These are phyloP conservation scores for Abrostola triplasia DNA, from an alignment of 2,888 invertebrate genomes.

Conservation along the genomic window DNA sequence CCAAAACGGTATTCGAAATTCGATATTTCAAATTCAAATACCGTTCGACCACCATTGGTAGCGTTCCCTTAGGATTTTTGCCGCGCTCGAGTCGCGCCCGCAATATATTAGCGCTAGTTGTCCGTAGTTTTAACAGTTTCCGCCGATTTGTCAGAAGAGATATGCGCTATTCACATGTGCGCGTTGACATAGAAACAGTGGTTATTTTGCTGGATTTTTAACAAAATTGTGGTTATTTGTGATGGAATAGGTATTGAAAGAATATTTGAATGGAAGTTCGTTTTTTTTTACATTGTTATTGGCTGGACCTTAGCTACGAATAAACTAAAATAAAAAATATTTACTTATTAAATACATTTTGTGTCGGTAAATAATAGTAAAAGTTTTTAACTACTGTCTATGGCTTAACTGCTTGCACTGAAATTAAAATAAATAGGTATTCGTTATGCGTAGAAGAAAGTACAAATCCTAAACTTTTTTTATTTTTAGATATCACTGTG, in stretches of 20 bases:
- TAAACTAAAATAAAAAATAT: no score
- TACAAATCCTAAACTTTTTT: background rate
- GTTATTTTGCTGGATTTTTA: background rate
- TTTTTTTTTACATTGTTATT: no score
- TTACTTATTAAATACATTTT: no score
- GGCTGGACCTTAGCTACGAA: no score
- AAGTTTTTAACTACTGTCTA: no score
- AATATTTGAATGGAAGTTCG: background rate
- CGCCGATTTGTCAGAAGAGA: constrained; percentile 26
- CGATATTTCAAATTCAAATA: constrained; percentile 31
- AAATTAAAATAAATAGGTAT: no score
- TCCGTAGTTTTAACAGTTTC: constrained; percentile 24
- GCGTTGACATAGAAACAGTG: background rate
- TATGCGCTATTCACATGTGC: background rate
- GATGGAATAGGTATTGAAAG: background rate
- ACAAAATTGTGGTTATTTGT: background rate
- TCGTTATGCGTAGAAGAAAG: no score
- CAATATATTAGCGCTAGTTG: constrained; percentile 28
- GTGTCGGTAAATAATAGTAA: no score
- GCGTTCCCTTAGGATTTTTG: constrained; percentile 37
- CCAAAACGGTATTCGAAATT: constrained; percentile 38
- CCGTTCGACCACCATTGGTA: constrained; percentile 25
- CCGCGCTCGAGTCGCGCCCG: constrained; percentile 3
- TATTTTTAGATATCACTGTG: no score
- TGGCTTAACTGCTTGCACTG: no score